A percentile compares a stretch with the other conserved stretches of the same genome.
These are phyloP conservation scores for Heterotilapia buettikoferi DNA, from an alignment of 2,113 vertebrate genomes.

Conservation along the genomic window DNA sequence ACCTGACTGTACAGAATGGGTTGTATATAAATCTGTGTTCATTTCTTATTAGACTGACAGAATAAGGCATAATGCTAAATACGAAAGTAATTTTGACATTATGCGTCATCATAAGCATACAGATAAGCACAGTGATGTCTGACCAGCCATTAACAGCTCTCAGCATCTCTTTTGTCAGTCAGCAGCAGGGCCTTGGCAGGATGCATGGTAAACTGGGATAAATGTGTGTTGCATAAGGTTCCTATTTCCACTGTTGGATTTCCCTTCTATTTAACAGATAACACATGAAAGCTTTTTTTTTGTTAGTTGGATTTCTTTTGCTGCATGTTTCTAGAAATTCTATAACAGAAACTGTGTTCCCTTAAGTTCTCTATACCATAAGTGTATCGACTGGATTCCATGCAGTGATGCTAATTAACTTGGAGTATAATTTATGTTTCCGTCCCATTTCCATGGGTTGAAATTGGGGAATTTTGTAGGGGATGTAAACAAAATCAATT, in stretches of 20 bases:
- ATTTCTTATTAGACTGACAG: background rate
- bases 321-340: background rate
- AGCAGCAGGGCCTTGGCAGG: background rate
- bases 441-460: background rate
- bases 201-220: conserved; percentile 13
- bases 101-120: background rate
- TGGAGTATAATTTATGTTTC: background rate
- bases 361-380: background rate
- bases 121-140: background rate
- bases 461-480: conserved; percentile 9
- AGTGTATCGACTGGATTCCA: background rate
- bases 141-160: background rate
- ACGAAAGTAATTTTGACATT: background rate
- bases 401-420: background rate
- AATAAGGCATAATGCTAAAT: background rate
- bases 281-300: background rate
- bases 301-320: background rate
- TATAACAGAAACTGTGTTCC: background rate
- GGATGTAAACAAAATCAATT: conserved; percentile 52
- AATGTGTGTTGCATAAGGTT: conserved; percentile 26
- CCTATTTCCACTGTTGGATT: conserved; percentile 14
- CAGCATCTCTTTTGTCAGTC: background rate
- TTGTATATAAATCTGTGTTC: background rate
- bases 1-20: background rate
- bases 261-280: conserved; percentile 9